phyloP scores from a whole-genome alignment of 1,140 invertebrate genomes.

The Calosoma granatense region DNA sequence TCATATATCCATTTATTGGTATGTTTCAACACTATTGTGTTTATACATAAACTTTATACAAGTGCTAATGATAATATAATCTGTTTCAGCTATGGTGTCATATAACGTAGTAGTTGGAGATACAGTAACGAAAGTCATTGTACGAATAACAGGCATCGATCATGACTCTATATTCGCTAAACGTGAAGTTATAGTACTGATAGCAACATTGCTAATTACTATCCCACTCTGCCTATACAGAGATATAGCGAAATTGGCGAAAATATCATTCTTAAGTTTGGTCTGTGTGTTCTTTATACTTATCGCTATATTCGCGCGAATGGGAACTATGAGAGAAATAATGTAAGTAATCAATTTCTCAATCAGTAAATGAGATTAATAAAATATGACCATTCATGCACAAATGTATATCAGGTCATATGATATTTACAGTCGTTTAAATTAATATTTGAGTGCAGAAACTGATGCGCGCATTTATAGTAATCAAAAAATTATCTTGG shows the following conservation, averaged over 20 bases:
- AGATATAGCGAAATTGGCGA: slow-evolving; percentile 67
- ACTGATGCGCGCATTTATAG: too few species aligned
- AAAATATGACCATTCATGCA: background rate
- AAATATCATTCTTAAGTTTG: slow-evolving; percentile 69
- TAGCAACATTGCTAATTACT: slow-evolving; percentile 65
- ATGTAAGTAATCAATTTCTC: slow-evolving; percentile 43
- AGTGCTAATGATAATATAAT: background rate
- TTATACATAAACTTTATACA: background rate
- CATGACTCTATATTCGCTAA: slow-evolving; percentile 49
- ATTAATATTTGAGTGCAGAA: too few species aligned
- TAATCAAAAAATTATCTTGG: too few species aligned
- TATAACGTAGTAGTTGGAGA: slow-evolving; percentile 87
- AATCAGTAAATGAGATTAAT: background rate
- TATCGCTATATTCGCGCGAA: slow-evolving; percentile 55
- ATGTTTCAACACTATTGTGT: slow-evolving; percentile 26
- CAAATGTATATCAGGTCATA: too few species aligned
- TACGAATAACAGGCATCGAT: slow-evolving; percentile 48
- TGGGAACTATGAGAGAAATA: slow-evolving; percentile 44
- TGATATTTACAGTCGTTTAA: too few species aligned
- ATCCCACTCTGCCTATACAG: slow-evolving; percentile 74
- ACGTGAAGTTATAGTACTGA: slow-evolving; percentile 65
- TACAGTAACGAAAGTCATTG: slow-evolving; percentile 74
- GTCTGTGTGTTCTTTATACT: slow-evolving; percentile 67
- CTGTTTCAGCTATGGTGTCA: slow-evolving; percentile 72
- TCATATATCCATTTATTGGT: slow-evolving; percentile 83